Percentiles rank a stretch among this genome's conserved stretches.
Evolutionary conservation across 2,797 vertebrate species (phyloP).

Genomic region (Ammospiza maritima): DNA sequence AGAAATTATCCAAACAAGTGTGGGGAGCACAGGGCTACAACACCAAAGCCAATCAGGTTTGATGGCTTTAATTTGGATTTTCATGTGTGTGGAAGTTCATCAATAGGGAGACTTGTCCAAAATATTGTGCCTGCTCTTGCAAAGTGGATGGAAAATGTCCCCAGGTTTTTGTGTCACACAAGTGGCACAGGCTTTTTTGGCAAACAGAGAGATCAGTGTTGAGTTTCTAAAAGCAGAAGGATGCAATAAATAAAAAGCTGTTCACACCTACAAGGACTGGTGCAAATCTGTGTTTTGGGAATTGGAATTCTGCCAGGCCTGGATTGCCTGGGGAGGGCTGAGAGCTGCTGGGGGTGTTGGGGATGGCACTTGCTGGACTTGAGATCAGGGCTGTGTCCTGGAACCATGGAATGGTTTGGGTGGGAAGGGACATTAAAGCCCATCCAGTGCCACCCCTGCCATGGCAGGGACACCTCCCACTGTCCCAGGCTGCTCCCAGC

Average conservation of each 20-base stretch:
- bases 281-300: not conserved
- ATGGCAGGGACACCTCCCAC: not conserved
- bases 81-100: not conserved
- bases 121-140: not conserved
- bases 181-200: not conserved
- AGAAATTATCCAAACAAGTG: not conserved
- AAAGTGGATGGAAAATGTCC: not conserved
- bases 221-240: not conserved
- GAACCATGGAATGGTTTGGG: not conserved
- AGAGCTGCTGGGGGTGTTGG: not conserved
- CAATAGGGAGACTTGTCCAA: not conserved
- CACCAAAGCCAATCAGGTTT: not conserved
- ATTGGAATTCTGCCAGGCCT: not conserved
- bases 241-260: not conserved
- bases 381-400: not conserved
- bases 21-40: not conserved
- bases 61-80: not conserved
- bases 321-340: not conserved
- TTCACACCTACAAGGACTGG: not conserved
- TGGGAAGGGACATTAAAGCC: rapidly evolving
- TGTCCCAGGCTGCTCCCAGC: not conserved
- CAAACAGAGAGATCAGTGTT: not conserved
- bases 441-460: rapidly evolving
- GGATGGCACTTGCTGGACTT: not conserved
- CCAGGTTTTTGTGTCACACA: not conserved